Conservation (phyloP, 2,113 vertebrate genomes). For the Trematocara zebra region DNA sequence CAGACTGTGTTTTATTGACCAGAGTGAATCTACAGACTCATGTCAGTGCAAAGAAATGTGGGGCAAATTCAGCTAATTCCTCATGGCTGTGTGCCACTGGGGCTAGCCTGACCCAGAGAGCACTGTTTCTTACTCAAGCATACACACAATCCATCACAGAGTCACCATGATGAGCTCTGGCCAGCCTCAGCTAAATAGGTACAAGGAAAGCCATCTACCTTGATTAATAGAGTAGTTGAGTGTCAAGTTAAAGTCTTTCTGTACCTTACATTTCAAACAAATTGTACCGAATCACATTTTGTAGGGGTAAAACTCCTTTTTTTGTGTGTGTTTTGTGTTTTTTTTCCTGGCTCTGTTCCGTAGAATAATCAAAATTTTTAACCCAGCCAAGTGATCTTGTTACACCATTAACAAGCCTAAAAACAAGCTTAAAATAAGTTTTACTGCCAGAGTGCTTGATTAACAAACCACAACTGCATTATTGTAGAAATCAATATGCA, state of each 20-base stretch:
- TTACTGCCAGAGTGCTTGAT: background rate
- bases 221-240: constrained; percentile 35
- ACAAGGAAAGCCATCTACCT: background rate
- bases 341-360: background rate
- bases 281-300: background rate
- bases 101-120: background rate
- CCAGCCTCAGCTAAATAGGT: constrained; percentile 13
- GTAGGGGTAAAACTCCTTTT: background rate
- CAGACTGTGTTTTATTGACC: background rate
- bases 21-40: constrained; percentile 10
- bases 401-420: background rate
- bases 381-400: background rate
- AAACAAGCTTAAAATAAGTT: background rate
- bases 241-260: constrained; percentile 24
- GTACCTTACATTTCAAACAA: constrained; percentile 26
- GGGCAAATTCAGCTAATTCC: constrained; percentile 27
- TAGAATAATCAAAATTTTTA: background rate
- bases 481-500: background rate
- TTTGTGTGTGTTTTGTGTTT: background rate
- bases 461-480: background rate
- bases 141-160: constrained; percentile 30
- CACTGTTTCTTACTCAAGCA: background rate
- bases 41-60: constrained; percentile 17
- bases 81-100: constrained; percentile 19
- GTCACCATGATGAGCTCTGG: background rate